Evolutionary conservation across 2,888 invertebrate species (phyloP).

Genomic region (Apoda limacodes): DNA sequence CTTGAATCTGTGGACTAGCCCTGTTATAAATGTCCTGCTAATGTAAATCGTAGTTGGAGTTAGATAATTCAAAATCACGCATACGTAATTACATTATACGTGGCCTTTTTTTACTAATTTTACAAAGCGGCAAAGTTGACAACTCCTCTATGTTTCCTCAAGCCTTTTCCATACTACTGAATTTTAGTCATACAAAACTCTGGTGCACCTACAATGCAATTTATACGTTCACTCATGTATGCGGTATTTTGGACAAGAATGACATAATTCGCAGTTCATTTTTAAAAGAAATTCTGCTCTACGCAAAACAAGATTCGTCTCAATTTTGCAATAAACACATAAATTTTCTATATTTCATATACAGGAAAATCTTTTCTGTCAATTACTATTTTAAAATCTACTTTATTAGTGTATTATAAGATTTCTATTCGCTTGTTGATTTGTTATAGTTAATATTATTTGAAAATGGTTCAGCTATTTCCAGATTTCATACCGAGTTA

Average conservation of each 20-base stretch:
- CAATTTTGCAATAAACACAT: too few species aligned
- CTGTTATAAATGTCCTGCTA: too few species aligned
- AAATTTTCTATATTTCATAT: too few species aligned
- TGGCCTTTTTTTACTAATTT: too few species aligned
- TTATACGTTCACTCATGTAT: constrained; percentile 53
- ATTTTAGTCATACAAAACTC: constrained; percentile 54
- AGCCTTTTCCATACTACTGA: constrained; percentile 30
- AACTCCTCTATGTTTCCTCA: too few species aligned
- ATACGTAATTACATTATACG: too few species aligned
- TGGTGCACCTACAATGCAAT: constrained; percentile 56
- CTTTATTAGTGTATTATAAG: constrained; percentile 11
- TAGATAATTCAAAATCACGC: too few species aligned
- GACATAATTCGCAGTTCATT: background rate
- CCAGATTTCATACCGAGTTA: constrained; percentile 38
- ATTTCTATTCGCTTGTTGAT: constrained; percentile 20
- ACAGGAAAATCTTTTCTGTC: constrained; percentile 20
- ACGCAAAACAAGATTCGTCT: constrained; percentile 24
- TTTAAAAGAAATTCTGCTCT: constrained; percentile 32
- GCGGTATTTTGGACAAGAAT: constrained; percentile 25
- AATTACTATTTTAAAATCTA: constrained; percentile 25
- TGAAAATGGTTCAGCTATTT: constrained; percentile 31
- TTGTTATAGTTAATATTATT: constrained; percentile 25
- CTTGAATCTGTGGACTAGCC: too few species aligned
- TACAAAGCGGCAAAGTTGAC: too few species aligned
- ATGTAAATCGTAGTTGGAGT: too few species aligned